Conservation (phyloP, 2,888 invertebrate species). For the Epistrophe eligans region DNA sequence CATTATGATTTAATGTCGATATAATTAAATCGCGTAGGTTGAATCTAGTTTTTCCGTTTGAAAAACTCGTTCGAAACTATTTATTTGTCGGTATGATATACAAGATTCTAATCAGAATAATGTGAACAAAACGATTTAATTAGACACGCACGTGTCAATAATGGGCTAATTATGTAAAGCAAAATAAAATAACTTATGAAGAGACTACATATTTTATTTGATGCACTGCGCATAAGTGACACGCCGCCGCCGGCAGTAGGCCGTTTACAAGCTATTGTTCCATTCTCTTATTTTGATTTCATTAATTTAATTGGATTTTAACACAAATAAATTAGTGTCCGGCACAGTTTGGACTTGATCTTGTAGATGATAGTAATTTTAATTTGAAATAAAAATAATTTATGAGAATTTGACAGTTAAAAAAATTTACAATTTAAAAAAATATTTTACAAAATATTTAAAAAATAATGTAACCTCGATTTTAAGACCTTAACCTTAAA, state of each 20-base stretch:
- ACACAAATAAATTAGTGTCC: background rate
- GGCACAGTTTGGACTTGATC: background rate
- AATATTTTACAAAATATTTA: too few species aligned
- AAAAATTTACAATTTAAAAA: too few species aligned
- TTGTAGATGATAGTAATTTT: background rate
- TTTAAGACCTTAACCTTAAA: too few species aligned
- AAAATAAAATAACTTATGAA: background rate
- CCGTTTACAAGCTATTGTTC: background rate
- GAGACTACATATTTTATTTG: background rate
- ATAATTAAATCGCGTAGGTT: slow-evolving; percentile 17
- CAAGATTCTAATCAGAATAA: slow-evolving; percentile 59
- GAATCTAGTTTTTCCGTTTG: background rate
- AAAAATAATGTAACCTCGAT: too few species aligned
- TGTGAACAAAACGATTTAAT: slow-evolving; percentile 67
- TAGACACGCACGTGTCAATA: slow-evolving; percentile 60
- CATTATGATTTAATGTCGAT: slow-evolving; percentile 26
- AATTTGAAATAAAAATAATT: too few species aligned
- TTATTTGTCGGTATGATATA: slow-evolving; percentile 17
- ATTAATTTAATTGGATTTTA: slow-evolving; percentile 1
- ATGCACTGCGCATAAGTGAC: background rate
- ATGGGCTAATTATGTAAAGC: slow-evolving; percentile 41
- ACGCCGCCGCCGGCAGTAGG: too few species aligned
- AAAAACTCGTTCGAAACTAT: slow-evolving; percentile 37
- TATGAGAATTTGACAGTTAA: too few species aligned
- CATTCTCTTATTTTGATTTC: background rate